Conservation (phyloP, 1,140 invertebrate genomes). For the Octopus sinensis region DNA sequence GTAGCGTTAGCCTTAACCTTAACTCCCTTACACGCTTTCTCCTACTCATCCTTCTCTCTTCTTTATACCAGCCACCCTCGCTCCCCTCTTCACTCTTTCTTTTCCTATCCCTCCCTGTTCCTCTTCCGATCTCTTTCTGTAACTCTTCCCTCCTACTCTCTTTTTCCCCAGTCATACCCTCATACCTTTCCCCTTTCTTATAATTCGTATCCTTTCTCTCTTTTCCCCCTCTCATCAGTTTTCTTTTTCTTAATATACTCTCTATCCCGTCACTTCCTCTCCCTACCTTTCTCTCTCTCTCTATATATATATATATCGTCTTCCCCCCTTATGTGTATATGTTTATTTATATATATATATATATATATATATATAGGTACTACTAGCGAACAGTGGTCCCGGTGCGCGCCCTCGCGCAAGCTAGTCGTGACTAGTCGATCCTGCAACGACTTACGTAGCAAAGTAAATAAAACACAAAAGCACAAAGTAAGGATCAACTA, state of each 20-base stretch:
- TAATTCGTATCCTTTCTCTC: background rate
- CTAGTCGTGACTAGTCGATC: background rate
- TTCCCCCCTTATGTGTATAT: background rate
- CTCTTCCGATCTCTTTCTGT: no score
- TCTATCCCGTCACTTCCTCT: background rate
- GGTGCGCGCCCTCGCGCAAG: background rate
- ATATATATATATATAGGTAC: background rate
- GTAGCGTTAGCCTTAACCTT: no score
- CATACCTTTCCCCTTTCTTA: background rate
- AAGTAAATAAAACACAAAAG: no score
- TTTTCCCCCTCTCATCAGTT: background rate
- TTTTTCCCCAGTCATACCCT: background rate
- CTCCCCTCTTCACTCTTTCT: no score
- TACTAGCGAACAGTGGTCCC: no score
- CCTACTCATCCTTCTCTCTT: no score
- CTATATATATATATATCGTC: background rate
- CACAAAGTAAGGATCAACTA: no score
- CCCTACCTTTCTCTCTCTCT: background rate
- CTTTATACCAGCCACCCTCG: no score
- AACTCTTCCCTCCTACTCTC: no score
- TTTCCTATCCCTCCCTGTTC: no score
- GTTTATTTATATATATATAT: background rate
- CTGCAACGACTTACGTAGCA: background rate
- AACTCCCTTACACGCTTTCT: no score
- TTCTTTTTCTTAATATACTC: background rate